Conservation (phyloP, 1,140 invertebrate species). For the Neotoxoptera formosana region DNA sequence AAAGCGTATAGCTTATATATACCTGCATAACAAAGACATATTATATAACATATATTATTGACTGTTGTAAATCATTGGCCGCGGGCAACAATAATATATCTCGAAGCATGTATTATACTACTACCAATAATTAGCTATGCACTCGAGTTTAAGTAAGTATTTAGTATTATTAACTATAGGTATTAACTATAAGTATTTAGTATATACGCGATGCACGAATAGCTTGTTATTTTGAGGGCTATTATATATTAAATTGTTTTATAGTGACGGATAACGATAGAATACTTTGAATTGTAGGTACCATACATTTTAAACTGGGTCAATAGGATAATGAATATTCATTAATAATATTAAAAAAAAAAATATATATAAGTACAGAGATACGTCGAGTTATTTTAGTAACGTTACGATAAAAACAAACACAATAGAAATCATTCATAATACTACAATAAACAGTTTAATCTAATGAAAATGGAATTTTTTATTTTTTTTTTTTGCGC, state of each 20-base stretch:
- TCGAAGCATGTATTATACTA: neutral
- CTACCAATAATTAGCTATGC: neutral
- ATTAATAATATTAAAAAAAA: neutral
- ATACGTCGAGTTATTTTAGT: constrained; percentile 7
- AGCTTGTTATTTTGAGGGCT: neutral
- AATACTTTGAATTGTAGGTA: constrained; percentile 9
- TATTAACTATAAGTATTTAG: neutral
- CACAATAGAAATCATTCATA: neutral
- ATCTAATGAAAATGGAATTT: neutral
- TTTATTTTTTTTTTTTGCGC: neutral
- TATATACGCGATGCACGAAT: neutral
- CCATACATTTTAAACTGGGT: neutral
- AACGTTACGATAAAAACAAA: neutral
- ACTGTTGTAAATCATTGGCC: neutral
- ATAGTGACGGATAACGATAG: neutral
- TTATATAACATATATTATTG: neutral
- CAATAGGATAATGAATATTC: constrained; percentile 6
- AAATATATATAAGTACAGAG: neutral
- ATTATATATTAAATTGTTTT: constrained; percentile 20
- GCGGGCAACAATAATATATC: neutral
- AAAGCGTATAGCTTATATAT: neutral
- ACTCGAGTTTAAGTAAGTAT: neutral
- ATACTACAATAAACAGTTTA: constrained; percentile 1
- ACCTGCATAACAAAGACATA: neutral
- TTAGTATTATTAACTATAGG: too few species aligned